Conservation (phyloP, 2,797 vertebrate species). For the Anguilla marmorata region DNA sequence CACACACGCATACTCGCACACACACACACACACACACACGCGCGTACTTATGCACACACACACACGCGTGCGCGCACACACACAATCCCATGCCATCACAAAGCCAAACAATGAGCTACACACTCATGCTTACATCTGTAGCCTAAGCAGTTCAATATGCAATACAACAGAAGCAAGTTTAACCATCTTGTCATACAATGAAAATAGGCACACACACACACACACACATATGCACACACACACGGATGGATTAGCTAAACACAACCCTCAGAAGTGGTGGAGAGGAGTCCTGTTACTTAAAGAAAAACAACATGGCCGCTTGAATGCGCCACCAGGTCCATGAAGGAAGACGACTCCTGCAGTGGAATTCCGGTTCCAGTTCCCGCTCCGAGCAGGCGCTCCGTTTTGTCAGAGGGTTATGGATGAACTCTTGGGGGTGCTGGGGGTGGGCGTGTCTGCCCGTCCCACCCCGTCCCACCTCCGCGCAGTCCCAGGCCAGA, state of each 20-base stretch:
- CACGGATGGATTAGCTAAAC: slow-evolving; percentile 37
- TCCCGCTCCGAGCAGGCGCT: slow-evolving; percentile 13
- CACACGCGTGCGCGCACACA: no score
- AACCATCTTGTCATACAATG: no score
- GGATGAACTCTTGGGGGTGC: slow-evolving; percentile 22
- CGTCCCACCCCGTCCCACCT: neutral
- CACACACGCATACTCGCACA: no score
- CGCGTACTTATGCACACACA: no score
- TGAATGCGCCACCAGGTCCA: slow-evolving; percentile 35
- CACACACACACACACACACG: no score
- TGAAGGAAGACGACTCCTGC: slow-evolving; percentile 10
- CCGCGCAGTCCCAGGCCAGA: neutral
- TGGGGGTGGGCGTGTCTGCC: neutral
- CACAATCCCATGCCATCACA: no score
- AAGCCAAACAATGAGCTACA: no score
- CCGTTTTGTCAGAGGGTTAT: slow-evolving; percentile 23
- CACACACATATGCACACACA: no score
- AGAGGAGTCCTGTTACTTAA: slow-evolving; percentile 52
- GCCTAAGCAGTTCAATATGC: no score
- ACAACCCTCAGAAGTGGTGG: slow-evolving; percentile 39
- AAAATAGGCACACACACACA: no score
- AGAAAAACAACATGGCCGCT: slow-evolving; percentile 39
- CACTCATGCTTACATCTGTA: no score
- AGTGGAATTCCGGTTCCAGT: neutral
- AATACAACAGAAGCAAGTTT: no score